phyloP scores from a whole-genome alignment of 2,797 vertebrate species.

The Perodicticus potto region DNA sequence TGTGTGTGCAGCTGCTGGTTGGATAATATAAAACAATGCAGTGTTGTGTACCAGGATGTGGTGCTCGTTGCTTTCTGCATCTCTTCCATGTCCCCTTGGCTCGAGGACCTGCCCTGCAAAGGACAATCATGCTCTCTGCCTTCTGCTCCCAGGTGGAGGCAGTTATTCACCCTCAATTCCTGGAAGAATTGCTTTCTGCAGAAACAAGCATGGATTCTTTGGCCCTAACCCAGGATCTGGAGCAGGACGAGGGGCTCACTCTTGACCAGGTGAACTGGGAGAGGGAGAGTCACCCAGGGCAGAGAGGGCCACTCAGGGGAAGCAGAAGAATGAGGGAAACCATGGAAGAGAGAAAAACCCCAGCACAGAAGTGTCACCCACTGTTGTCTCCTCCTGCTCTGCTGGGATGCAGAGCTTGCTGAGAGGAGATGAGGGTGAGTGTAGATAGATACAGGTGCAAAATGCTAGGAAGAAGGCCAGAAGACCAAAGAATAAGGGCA shows the following conservation, averaged over 20 bases:
- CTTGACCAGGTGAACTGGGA: constrained; percentile 55
- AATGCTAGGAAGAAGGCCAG: no score
- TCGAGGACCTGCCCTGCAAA: not conserved
- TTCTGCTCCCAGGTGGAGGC: constrained; percentile 80
- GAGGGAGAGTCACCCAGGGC: no score
- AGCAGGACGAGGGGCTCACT: constrained; percentile 45
- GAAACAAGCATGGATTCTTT: constrained; percentile 56
- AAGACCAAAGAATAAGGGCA: not conserved
- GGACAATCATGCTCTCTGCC: accelerated
- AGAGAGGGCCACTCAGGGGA: not conserved
- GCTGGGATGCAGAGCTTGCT: not conserved
- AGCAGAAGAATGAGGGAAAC: not conserved
- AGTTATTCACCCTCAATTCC: constrained; percentile 69
- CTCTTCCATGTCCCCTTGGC: not conserved
- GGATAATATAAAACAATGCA: not conserved
- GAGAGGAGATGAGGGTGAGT: not conserved
- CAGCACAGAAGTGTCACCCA: not conserved
- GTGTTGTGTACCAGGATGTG: accelerated
- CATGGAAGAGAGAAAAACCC: accelerated
- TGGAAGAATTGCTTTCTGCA: constrained; percentile 79
- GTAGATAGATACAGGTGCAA: no score
- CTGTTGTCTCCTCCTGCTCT: not conserved
- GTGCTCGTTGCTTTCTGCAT: accelerated
- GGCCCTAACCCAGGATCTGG: constrained; percentile 52
- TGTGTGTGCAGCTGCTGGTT: no score